Evolutionary conservation across 2,797 vertebrate species (phyloP), one percentile per base, ranked within the genome.

Genomic region (Phoebastria nigripes): DNA sequence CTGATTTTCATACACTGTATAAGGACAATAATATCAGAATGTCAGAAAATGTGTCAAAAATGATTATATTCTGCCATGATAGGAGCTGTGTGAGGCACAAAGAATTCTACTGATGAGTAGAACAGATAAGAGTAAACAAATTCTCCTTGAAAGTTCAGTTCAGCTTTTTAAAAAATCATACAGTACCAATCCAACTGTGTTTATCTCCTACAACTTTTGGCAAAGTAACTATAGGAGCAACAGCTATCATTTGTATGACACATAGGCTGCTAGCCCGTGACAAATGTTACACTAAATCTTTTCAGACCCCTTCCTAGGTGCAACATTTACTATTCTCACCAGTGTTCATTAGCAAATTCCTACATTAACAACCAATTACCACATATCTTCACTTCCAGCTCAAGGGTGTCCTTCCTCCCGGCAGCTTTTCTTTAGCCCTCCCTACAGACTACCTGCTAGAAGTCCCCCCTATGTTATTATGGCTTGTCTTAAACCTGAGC

Each of bases 11-110:
- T 55, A 69, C 10, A 26, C 62, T 58, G 41, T 33, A 44, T 61
- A 87, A 71, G 78, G 61, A 92, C 90, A 95, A 80, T 73, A 96
- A 61, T 47, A 93, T 24, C 80, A 71, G 62, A 82, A 90, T 82
- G 55, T 59, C 69, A 94, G 42, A 94, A 91, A 90, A 89, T 77
- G 74, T 89, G 71, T 89, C 42, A 89, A 92, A 94, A 89, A 25
- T 12, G 1, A 82, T 84, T 87, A 67, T 54, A 89, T 82, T 87
- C 86, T 85, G 37, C 25, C 59, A 80, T 39, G 77, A 87, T 8
- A 63, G 80, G 51, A 89, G 54, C 55, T 71, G 52, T 54, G 33
- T 5, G n/a, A 92, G 88, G 65, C 81, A 94, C 51, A 84, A 90
- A 89, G 87, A 88, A 84, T 63, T 90, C 58, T 76, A 47, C 28